Percentiles rank a stretch among this genome's conserved stretches.
Evolutionary conservation across 2,113 vertebrate genomes (phyloP).

Genomic region (Hipposideros armiger): DNA sequence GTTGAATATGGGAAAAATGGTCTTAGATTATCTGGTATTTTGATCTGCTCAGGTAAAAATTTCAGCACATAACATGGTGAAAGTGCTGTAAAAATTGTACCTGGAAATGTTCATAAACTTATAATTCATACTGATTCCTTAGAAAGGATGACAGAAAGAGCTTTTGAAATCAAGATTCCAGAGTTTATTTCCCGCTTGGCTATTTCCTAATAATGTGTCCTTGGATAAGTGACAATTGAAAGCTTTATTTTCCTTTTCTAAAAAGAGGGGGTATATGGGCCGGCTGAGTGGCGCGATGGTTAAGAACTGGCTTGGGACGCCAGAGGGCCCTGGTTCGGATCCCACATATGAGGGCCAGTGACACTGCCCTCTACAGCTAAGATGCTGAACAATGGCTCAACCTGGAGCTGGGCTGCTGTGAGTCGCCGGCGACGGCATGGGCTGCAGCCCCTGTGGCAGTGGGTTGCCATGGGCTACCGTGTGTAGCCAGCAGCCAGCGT

Average conservation of each 20-base stretch:
- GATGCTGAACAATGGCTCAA: too few species aligned
- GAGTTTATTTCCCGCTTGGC: not conserved
- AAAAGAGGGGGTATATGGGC: not conserved
- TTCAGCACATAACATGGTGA: not conserved
- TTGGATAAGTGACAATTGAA: not conserved
- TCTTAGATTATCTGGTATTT: not conserved
- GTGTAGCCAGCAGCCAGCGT: too few species aligned
- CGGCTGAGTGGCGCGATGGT: too few species aligned
- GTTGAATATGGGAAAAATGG: not conserved
- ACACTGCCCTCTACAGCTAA: too few species aligned
- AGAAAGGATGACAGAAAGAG: not conserved
- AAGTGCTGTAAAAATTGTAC: not conserved
- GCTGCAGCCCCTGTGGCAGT: too few species aligned
- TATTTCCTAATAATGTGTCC: not conserved
- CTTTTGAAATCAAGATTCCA: not conserved
- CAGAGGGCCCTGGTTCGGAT: too few species aligned
- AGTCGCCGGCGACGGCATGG: too few species aligned
- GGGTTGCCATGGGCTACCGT: too few species aligned
- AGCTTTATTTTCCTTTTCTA: not conserved
- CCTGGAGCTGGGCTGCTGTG: too few species aligned
- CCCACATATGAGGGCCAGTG: too few species aligned
- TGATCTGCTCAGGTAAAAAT: not conserved
- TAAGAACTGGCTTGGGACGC: too few species aligned
- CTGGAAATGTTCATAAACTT: not conserved
- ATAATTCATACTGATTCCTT: not conserved